These are phyloP conservation scores for Hydractinia symbiolongicarpus DNA, from an alignment of 30 jellyfish, hydroid and myxozoan species.

Conservation along the genomic window DNA sequence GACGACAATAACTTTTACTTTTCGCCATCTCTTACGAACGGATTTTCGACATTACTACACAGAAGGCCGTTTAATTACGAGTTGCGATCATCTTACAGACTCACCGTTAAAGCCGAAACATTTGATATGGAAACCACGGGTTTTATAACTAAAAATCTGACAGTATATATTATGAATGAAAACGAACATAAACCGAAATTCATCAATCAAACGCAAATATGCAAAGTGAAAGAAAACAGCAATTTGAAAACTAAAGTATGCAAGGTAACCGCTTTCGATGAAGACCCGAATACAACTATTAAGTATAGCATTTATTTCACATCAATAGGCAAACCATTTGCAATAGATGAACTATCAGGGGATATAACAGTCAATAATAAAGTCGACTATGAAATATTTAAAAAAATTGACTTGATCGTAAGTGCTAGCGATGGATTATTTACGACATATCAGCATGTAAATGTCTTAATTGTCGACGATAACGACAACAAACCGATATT, in stretches of 20 bases:
- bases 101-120: neutral
- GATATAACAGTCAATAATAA: neutral
- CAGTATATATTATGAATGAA: neutral
- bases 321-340: neutral
- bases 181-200: neutral
- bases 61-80: conserved; percentile 4
- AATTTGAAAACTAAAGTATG: neutral
- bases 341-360: neutral
- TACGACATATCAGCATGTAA: neutral
- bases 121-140: neutral
- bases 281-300: neutral
- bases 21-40: neutral
- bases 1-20: conserved; percentile 2
- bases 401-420: neutral
- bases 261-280: neutral
- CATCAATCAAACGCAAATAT: neutral
- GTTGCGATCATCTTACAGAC: neutral
- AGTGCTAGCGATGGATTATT: neutral
- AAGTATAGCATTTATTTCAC: neutral
- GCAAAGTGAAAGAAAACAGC: neutral
- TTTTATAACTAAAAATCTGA: neutral
- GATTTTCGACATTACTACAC: neutral
- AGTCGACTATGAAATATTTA: neutral
- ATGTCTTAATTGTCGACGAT: neutral
- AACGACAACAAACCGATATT: conserved; percentile 8